These are phyloP conservation scores for Nomia melanderi DNA, from an alignment of 1,140 invertebrate genomes.

Conservation along the genomic window DNA sequence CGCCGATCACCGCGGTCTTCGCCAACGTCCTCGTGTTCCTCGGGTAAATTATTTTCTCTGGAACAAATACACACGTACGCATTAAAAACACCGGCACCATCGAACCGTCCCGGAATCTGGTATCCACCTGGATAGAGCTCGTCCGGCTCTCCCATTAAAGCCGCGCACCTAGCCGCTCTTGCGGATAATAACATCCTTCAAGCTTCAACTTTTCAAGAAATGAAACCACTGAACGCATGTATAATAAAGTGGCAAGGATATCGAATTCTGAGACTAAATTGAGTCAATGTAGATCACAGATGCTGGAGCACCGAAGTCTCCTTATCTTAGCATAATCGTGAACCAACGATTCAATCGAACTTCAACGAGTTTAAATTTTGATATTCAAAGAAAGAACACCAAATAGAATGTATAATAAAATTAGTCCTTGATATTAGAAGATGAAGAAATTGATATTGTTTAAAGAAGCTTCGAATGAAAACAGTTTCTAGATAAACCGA, in stretches of 20 bases:
- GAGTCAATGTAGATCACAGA: too few relatives aligned
- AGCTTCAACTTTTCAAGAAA: not conserved
- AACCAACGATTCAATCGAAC: too few relatives aligned
- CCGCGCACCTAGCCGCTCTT: constrained; percentile 73
- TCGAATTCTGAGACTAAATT: too few relatives aligned
- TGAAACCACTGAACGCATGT: not conserved
- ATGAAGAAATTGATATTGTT: too few relatives aligned
- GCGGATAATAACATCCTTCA: constrained; percentile 70
- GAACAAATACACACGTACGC: constrained; percentile 52
- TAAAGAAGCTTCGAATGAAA: too few relatives aligned
- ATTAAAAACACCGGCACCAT: not conserved
- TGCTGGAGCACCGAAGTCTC: too few relatives aligned
- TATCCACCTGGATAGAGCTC: constrained; percentile 74
- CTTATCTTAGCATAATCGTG: too few relatives aligned
- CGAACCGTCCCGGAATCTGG: not conserved
- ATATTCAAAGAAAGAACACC: too few relatives aligned
- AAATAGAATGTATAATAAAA: too few relatives aligned
- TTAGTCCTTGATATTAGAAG: too few relatives aligned
- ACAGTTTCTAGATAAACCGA: not conserved
- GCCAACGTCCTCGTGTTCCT: constrained; percentile 74
- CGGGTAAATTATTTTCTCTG: constrained; percentile 81
- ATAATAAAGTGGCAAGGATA: not conserved
- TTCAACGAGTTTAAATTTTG: too few relatives aligned
- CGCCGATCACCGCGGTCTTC: constrained; percentile 80
- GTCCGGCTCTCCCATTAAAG: constrained; percentile 76